phyloP scores from a whole-genome alignment of 2,113 vertebrate genomes.

The Vimba vimba region DNA sequence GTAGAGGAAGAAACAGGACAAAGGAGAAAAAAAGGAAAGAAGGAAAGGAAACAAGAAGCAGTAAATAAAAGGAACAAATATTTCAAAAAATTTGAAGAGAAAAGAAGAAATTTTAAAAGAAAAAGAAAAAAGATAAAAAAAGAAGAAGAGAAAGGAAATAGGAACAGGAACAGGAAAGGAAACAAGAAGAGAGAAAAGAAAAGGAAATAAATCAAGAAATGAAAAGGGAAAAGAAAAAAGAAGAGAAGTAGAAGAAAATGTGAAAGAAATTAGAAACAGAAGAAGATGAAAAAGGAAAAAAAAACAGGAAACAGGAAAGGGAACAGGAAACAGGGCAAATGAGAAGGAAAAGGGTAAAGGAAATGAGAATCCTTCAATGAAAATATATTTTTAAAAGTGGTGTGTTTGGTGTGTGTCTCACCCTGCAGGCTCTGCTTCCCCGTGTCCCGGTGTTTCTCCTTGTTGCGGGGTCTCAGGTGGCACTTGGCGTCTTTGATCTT shows the following conservation, averaged over 20 bases:
- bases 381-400: not conserved
- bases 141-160: not conserved
- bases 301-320: not conserved
- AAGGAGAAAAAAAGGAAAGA: too few relatives aligned
- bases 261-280: not conserved
- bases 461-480: slow-evolving; percentile 86
- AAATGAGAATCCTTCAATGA: too few relatives aligned
- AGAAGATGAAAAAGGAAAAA: not conserved
- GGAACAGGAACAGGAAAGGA: not conserved
- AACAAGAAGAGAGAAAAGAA: not conserved
- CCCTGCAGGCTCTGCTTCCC: slow-evolving; percentile 80
- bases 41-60: too few relatives aligned
- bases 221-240: not conserved
- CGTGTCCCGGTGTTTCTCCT: slow-evolving; percentile 82
- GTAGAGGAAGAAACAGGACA: not conserved
- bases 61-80: not conserved
- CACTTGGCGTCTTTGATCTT: slow-evolving; percentile 97
- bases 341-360: not conserved
- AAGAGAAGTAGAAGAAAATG: not conserved
- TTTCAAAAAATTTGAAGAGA: not conserved
- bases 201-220: not conserved
- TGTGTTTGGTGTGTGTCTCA: slow-evolving; percentile 56
- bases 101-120: not conserved
- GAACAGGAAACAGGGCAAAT: not conserved
- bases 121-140: not conserved